Percentiles rank a stretch among this genome's conserved stretches.
phyloP scores from a whole-genome alignment of 1,140 invertebrate species.

The Hylaeus anthracinus region DNA sequence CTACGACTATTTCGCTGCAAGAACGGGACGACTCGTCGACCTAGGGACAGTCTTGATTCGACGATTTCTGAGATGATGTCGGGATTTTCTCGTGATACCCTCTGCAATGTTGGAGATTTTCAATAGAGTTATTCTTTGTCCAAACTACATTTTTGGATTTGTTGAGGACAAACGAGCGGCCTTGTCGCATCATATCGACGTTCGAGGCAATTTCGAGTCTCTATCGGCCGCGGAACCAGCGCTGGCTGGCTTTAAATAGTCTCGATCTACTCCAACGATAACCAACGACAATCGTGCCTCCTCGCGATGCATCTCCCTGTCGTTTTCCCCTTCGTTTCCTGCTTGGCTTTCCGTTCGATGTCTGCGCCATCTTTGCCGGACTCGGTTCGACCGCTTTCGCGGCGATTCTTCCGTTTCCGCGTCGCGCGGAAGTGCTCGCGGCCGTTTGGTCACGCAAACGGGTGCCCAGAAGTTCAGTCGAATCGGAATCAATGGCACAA shows the following conservation, averaged over 20 bases:
- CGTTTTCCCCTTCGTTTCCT: slow-evolving; percentile 4
- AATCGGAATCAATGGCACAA: neutral
- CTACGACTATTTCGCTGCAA: neutral
- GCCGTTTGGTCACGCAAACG: slow-evolving; percentile 10
- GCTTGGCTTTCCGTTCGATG: neutral
- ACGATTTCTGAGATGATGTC: no score
- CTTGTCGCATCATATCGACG: neutral
- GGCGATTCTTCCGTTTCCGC: slow-evolving; percentile 14
- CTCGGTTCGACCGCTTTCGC: neutral
- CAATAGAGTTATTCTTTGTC: no score
- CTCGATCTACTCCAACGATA: slow-evolving; percentile 24
- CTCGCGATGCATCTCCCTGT: slow-evolving; percentile 21
- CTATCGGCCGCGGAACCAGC: neutral
- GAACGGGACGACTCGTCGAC: no score
- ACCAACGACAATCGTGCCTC: slow-evolving; percentile 8
- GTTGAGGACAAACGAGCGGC: slow-evolving; percentile 10
- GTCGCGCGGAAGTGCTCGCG: neutral
- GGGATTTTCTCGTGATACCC: no score
- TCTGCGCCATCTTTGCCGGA: neutral
- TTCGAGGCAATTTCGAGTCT: neutral
- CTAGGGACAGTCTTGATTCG: no score
- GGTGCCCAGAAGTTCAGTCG: neutral
- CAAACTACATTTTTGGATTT: no score
- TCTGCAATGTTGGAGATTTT: no score
- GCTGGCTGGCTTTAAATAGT: slow-evolving; percentile 15